Conservation (phyloP, 2,888 invertebrate species). For the Hesperia comma region DNA sequence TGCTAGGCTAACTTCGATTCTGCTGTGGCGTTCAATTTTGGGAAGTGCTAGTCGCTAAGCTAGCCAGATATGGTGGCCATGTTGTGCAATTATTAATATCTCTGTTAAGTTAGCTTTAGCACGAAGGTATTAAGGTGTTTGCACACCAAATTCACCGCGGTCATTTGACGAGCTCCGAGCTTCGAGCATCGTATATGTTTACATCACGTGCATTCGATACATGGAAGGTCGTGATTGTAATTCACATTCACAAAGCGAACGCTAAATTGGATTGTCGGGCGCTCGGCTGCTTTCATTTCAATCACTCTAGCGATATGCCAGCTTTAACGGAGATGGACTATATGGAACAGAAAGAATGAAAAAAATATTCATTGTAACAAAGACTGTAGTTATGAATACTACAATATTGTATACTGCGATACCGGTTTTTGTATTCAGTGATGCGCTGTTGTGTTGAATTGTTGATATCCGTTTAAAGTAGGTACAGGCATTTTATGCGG, state of each 20-base stretch:
- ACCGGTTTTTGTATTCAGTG: background rate
- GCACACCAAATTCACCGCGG: conserved; percentile 12
- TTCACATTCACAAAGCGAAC: conserved; percentile 55
- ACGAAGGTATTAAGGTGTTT: background rate
- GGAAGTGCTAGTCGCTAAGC: too few relatives aligned
- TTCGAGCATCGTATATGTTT: conserved; percentile 9
- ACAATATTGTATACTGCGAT: conserved; percentile 5
- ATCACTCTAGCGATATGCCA: conserved; percentile 37
- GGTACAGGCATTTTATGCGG: background rate
- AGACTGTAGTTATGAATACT: conserved; percentile 8
- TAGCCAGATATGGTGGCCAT: too few relatives aligned
- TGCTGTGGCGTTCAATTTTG: too few relatives aligned
- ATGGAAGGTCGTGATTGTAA: conserved; percentile 51
- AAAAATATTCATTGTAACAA: conserved; percentile 17
- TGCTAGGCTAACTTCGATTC: too few relatives aligned
- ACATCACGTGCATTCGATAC: conserved; percentile 17
- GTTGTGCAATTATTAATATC: background rate
- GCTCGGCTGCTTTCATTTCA: conserved; percentile 45
- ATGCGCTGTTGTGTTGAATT: background rate
- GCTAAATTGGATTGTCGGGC: conserved; percentile 62
- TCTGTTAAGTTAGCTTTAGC: background rate
- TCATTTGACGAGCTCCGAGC: conserved; percentile 12
- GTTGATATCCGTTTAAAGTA: conserved; percentile 5
- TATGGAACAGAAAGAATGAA: conserved; percentile 8
- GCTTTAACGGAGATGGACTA: conserved; percentile 30